Evolutionary conservation across 2,888 invertebrate species (phyloP).

Genomic region (Aethes cnicana): DNA sequence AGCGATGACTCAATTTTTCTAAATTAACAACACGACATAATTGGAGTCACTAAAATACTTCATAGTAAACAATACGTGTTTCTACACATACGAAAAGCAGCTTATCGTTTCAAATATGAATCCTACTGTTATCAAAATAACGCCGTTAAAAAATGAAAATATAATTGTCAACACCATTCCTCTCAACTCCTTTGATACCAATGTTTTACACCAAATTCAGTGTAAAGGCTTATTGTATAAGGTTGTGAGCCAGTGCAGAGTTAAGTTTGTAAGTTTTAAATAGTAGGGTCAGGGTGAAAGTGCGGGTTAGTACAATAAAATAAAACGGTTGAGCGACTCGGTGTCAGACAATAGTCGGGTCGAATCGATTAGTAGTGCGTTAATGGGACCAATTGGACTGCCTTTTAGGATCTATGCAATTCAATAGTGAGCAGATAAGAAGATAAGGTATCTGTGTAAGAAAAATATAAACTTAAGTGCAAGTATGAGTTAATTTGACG

Average conservation of each 20-base stretch:
- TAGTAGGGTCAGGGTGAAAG: constrained; percentile 56
- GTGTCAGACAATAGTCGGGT: constrained; percentile 67
- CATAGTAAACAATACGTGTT: constrained; percentile 25
- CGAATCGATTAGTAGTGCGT: constrained; percentile 76
- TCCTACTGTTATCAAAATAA: background rate
- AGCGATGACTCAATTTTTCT: constrained; percentile 54
- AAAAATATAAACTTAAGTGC: too few relatives aligned
- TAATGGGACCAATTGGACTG: constrained; percentile 57
- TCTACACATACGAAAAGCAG: background rate
- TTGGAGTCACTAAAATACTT: constrained; percentile 42
- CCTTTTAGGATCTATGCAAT: constrained; percentile 20
- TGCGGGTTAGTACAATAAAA: constrained; percentile 75
- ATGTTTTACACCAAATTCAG: background rate
- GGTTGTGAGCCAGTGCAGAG: background rate
- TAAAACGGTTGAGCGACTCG: constrained; percentile 71
- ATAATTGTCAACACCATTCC: constrained; percentile 3
- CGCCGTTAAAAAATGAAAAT: background rate
- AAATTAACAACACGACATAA: constrained; percentile 67
- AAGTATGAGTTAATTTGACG: too few relatives aligned
- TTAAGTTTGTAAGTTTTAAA: constrained; percentile 35
- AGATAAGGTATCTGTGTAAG: too few relatives aligned
- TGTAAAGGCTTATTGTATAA: background rate
- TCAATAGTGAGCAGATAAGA: too few relatives aligned
- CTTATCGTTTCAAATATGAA: background rate
- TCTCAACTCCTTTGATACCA: background rate